Evolutionary conservation across 2,888 invertebrate species (phyloP), one percentile per base, ranked within the genome.

Genomic region (Pardosa pseudoannulata): DNA sequence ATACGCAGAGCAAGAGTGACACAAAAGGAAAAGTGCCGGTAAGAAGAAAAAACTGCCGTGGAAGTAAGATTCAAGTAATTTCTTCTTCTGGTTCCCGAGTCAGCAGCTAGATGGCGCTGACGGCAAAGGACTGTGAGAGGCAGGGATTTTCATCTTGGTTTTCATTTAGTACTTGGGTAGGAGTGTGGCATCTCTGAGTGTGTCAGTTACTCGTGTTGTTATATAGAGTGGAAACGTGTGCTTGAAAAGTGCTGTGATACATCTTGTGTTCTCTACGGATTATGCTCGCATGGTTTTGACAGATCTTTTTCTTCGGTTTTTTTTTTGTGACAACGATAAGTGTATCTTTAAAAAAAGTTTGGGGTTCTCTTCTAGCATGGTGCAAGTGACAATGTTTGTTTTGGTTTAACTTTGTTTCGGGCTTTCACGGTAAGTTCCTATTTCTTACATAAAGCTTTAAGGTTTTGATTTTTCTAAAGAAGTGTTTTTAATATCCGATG

Each of bases 61-160:
- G 16, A 16, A 46, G 46, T 16, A 46, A 46, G 11, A 46, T 46
- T 16, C 5, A 9, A 46, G 11, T 46, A 6, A 9, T 46, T 46
- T 9, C 7, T n/a, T n/a, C 2, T 16, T 16, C 13, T 46, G 16
- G n/a, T 46, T 46, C 46, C 2, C 7, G 2, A 2, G 16, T 2
- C 2, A 16, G 2, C n/a, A 6, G n/a, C 5, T 2, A 46, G 46
- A 46, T 46, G 46, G 46, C 46, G 46, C 16, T 46, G n/a, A 46
- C 5, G 9, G 5, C 46, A 16, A 46, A 16, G 46, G 46, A 46
- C 46, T 46, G 46, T 16, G 46, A 46, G 46, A 46, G 46, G 46
- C 46, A 46, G 46, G 46, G 46, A 46, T 46, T 46, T 46, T 46
- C 46, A 46, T 46, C 46, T 46, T 46, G 46, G 46, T 46, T 46